Evolutionary conservation across 2,797 vertebrate genomes (phyloP).

Genomic region (Coendou prehensilis): DNA sequence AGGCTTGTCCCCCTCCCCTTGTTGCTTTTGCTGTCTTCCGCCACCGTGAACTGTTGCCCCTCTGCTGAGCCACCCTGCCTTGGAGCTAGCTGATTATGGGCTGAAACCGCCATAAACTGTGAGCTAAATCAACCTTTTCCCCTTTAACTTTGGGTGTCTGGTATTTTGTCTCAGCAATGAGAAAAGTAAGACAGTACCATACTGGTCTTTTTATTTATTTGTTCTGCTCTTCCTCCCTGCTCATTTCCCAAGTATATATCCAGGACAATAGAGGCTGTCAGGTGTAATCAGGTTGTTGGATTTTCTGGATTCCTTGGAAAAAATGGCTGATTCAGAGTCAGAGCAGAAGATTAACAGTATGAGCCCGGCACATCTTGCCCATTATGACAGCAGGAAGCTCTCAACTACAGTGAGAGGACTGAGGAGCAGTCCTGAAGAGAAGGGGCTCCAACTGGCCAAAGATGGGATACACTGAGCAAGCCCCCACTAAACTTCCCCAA

Average conservation of each 20-base stretch:
- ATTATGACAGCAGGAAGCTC: not conserved
- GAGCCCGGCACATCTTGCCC: not conserved
- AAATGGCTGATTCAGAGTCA: not conserved
- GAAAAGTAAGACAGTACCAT: not conserved
- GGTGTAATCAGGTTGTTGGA: not conserved
- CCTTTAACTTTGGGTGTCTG: too few species aligned
- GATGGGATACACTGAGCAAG: not conserved
- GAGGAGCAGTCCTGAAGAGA: not conserved
- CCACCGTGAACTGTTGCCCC: too few species aligned
- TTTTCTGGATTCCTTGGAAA: not conserved
- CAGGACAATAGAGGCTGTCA: not conserved
- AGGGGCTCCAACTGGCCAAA: not conserved
- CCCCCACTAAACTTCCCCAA: too few species aligned
- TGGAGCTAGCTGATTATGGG: too few species aligned
- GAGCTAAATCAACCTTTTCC: not conserved
- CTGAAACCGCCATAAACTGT: too few species aligned
- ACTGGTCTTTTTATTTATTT: too few species aligned
- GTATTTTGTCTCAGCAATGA: too few species aligned
- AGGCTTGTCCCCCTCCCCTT: not conserved
- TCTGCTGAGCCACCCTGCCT: too few species aligned
- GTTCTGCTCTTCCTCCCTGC: not conserved
- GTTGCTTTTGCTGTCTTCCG: too few species aligned
- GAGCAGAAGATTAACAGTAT: not conserved
- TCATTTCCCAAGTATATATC: not conserved
- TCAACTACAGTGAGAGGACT: too few species aligned